Base-by-base conservation (phyloP, 2,113 vertebrate species). In the Catagonus wagneri region DNA sequence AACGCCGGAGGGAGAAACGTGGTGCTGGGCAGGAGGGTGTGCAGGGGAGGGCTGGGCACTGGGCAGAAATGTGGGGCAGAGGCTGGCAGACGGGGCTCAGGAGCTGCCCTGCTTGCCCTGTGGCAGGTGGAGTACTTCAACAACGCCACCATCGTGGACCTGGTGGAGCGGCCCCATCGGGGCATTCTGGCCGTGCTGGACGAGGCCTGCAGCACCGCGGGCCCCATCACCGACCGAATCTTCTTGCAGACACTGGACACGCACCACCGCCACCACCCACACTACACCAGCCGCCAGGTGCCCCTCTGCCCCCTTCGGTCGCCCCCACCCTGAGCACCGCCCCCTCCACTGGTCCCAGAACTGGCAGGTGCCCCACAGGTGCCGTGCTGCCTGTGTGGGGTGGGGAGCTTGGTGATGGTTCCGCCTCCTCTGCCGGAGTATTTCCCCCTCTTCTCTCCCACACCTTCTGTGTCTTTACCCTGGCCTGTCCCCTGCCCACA, bases 201-300 rank as follows among this genome's bases (percentile, higher is more conserved):
- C 0, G 99, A 99, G 79, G 99, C 99, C 2, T 99, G 99, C 75
- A 98, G 99, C 83, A 98, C 98, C 0, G 99, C 96, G 0, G 99
- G 99, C 1, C 98, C 98, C 1, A 97, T 99, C 97, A 99, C 99
- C 0, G 99, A 99, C 96, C 97, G 98, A 0, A 98, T 99, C 93
- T 99, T 99, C 95, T 98, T 99, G 91, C 98, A 99, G 89, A 99
- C 98, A 95, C 99, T 99, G 99, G 98, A 99, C 97, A 89, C 97
- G 61, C 99, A 99, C 89, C 98, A 99, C 17, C 98, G 99, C 56
- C 99, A 98, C 61, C 99, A 99, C 89, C 99, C 99, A 1, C 99
- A 99, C 98, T 99, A 99, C 97, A 98, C 98, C 65, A 99, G 99
- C 97, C 99, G 99, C 96, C 99, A 99, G 99, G 99, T 99, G 71